Percentiles rank a stretch among this genome's conserved stretches.
These are phyloP conservation scores for Osmerus mordax DNA, from an alignment of 2,113 vertebrate species.

Conservation along the genomic window DNA sequence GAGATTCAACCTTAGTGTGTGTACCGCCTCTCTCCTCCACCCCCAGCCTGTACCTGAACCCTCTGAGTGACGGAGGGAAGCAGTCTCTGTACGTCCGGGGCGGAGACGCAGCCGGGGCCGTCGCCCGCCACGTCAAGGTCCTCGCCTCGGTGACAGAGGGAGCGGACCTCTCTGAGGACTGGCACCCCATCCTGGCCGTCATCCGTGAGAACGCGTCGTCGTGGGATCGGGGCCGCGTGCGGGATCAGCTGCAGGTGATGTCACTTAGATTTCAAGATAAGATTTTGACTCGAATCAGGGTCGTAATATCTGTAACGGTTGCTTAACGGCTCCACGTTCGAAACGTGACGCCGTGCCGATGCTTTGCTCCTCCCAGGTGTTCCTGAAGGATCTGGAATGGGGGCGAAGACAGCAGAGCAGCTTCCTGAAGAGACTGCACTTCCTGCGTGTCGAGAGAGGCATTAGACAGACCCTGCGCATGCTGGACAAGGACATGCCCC, in stretches of 20 bases:
- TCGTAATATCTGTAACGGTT: not conserved
- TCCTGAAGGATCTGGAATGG: slow-evolving; percentile 87
- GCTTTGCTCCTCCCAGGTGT: slow-evolving; percentile 52
- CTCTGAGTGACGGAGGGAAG: slow-evolving; percentile 86
- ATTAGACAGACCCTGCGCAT: slow-evolving; percentile 75
- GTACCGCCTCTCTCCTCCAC: not conserved
- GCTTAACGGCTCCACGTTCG: not conserved
- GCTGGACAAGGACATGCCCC: slow-evolving; percentile 54
- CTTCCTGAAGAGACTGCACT: slow-evolving; percentile 85
- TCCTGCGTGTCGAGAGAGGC: slow-evolving; percentile 80
- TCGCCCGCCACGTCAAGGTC: slow-evolving; percentile 68
- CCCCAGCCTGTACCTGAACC: slow-evolving; percentile 88
- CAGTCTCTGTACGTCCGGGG: slow-evolving; percentile 68
- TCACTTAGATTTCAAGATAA: not conserved
- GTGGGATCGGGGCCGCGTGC: slow-evolving; percentile 79
- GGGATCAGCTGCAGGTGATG: slow-evolving; percentile 76
- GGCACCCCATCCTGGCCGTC: slow-evolving; percentile 84
- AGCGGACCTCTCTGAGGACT: slow-evolving; percentile 81
- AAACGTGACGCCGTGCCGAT: not conserved
- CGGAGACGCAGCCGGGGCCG: slow-evolving; percentile 51
- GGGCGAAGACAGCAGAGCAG: slow-evolving; percentile 81
- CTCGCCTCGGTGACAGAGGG: slow-evolving; percentile 88
- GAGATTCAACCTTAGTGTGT: no score
- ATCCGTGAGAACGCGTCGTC: slow-evolving; percentile 80
- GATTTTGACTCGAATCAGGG: not conserved